phyloP scores from a whole-genome alignment of 2,797 vertebrate genomes.

The Leptoclinus maculatus region DNA sequence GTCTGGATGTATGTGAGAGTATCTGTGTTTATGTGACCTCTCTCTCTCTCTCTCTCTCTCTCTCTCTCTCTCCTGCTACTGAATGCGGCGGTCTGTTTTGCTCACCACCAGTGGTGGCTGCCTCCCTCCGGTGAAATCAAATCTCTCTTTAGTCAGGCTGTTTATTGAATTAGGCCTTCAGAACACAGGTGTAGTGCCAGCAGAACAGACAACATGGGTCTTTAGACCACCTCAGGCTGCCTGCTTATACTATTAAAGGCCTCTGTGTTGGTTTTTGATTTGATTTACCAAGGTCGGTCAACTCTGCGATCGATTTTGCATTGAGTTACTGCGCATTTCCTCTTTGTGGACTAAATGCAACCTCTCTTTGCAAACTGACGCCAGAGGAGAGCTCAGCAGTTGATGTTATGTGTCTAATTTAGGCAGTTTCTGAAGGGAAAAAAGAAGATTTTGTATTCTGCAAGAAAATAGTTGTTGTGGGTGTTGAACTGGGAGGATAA shows the following conservation, averaged over 20 bases:
- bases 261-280: slow-evolving; percentile 76
- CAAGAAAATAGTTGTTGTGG: not conserved
- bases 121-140: slow-evolving; percentile 61
- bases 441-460: slow-evolving; percentile 21
- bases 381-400: slow-evolving; percentile 24
- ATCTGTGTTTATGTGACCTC: slow-evolving; percentile 10
- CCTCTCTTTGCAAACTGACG: slow-evolving; percentile 49
- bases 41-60: slow-evolving; percentile 9
- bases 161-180: slow-evolving; percentile 80
- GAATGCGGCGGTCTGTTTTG: slow-evolving; percentile 37
- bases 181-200: slow-evolving; percentile 77
- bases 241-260: slow-evolving; percentile 80
- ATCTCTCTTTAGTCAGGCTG: slow-evolving; percentile 69
- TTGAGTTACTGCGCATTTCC: slow-evolving; percentile 75
- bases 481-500: not conserved
- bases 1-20: slow-evolving; percentile 19
- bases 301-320: slow-evolving; percentile 79
- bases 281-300: slow-evolving; percentile 80
- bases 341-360: slow-evolving; percentile 64
- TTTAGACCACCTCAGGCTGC: slow-evolving; percentile 76
- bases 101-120: slow-evolving; percentile 53
- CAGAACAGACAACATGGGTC: slow-evolving; percentile 72
- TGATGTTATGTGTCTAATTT: slow-evolving; percentile 14
- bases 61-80: slow-evolving; percentile 34
- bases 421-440: slow-evolving; percentile 25